Conservation (phyloP, 1,140 invertebrate species). For the Pseudomyrmex concolor region DNA sequence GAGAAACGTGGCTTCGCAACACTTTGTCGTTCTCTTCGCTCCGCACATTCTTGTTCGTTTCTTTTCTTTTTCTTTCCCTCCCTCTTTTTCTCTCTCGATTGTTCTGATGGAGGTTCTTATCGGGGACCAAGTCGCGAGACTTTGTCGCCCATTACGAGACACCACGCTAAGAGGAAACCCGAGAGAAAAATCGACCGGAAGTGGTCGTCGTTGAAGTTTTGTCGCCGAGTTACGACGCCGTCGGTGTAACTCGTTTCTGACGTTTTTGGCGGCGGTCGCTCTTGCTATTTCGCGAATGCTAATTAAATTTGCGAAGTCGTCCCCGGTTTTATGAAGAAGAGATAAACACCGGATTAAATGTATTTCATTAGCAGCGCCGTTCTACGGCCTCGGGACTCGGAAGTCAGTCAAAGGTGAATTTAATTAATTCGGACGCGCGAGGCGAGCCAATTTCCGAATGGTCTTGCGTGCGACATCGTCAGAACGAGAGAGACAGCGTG, state of each 20-base stretch:
- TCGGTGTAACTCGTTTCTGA: not conserved
- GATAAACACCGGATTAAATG: conserved; percentile 60
- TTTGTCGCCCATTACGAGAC: conserved; percentile 22
- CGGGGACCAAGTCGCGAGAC: conserved; percentile 1
- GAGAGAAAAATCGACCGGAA: conserved; percentile 1
- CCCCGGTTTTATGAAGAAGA: conserved; percentile 6
- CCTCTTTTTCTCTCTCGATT: conserved; percentile 8
- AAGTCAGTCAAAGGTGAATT: conserved; percentile 48
- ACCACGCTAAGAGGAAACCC: conserved; percentile 1
- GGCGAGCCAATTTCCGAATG: conserved; percentile 23
- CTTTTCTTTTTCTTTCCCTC: not conserved
- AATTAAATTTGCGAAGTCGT: conserved; percentile 29
- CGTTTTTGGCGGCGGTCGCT: not conserved
- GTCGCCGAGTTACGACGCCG: conserved; percentile 13
- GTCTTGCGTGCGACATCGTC: conserved; percentile 13
- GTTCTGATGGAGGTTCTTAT: conserved; percentile 44
- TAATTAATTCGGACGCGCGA: conserved; percentile 41
- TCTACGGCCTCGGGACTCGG: conserved; percentile 22
- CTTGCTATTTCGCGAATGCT: conserved; percentile 44
- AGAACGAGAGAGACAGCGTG: not conserved
- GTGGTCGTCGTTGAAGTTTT: not conserved
- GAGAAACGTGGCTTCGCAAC: conserved; percentile 36
- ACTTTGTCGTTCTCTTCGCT: conserved; percentile 2
- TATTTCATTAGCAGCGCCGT: conserved; percentile 62
- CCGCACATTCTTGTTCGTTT: not conserved